Base-by-base conservation (phyloP, 2,888 invertebrate genomes). In the Drosophila atripex region DNA sequence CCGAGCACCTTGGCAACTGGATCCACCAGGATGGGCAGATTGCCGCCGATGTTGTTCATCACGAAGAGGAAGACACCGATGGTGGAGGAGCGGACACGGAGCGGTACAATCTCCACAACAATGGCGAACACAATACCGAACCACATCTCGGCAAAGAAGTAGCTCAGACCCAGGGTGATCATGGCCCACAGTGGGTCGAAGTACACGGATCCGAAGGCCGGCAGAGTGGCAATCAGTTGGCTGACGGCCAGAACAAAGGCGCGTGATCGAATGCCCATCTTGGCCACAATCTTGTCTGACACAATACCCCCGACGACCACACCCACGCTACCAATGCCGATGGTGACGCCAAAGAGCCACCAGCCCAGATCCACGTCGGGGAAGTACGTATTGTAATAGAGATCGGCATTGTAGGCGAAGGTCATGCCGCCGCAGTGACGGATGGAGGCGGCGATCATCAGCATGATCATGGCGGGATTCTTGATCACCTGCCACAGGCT, bases 81-180 rank as follows among this genome's bases (percentile, higher is more conserved):
- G 0, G 96, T 96, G 39, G 97, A 96, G 4, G 97, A 97, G 49
- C 97, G 93, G 12, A 97, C 94, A 6, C 95, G 94, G 49, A 96
- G 88, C 0, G 97, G 97, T 1, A 97, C 97, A 71, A 97, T 96
- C 92, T 97, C 97, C 1, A 97, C 97, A 2, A 97, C 93, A 88
- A 97, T 96, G 3, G 97, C 97, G 91, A 97, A 97, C 3, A 97
- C 95, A 73, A 97, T 97, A 51, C 97, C 97, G 91, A 97, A 97
- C 97, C 97, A 97, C 97, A 97, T 97, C 92, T 97, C 97, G 84
- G 97, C 97, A 84, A 97, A 97, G 92, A 97, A 96, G 90, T 97
- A 97, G 1, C 97, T 97, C 68, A 96, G 93, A n/a, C 96, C 96
- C 2, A 97, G 93, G 0, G 96, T 96, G 74, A 97, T 94, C 95